Percentiles rank a stretch among this genome's conserved stretches.
These are phyloP conservation scores for Drosophila ananassae DNA, from an alignment of 1,140 invertebrate genomes.

Conservation along the genomic window DNA sequence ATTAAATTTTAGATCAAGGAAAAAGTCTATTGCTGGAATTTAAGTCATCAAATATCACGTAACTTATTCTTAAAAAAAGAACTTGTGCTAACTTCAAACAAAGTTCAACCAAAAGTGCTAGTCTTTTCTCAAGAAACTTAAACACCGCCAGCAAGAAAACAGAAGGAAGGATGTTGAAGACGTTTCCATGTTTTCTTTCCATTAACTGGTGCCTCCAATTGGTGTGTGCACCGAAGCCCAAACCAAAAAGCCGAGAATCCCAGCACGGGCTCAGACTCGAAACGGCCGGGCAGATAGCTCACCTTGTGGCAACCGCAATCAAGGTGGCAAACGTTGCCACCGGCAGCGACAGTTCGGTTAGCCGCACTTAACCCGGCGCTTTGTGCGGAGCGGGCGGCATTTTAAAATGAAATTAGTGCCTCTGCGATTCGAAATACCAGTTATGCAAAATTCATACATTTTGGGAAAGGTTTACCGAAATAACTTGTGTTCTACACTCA, in stretches of 20 bases:
- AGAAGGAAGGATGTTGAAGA: neutral
- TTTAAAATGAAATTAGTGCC: conserved; percentile 60
- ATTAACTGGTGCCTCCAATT: conserved; percentile 16
- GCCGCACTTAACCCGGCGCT: conserved; percentile 29
- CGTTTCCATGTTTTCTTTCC: conserved; percentile 22
- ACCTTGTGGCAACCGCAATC: conserved; percentile 42
- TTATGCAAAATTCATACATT: neutral
- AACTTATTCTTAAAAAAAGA: neutral
- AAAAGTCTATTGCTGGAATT: too few relatives aligned
- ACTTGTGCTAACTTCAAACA: neutral
- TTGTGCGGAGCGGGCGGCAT: conserved; percentile 23
- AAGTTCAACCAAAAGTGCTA: neutral
- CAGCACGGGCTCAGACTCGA: conserved; percentile 4
- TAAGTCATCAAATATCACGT: too few relatives aligned
- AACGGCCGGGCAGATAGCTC: neutral
- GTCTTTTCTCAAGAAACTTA: neutral
- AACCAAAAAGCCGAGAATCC: neutral
- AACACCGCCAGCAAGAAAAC: neutral
- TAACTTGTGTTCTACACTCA: neutral
- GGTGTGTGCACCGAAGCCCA: neutral
- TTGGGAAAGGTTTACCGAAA: neutral
- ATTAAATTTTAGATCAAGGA: too few relatives aligned
- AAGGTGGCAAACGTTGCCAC: conserved; percentile 32
- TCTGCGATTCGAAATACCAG: neutral
- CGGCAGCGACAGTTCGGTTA: conserved; percentile 57